These are phyloP conservation scores for Mormoops blainvillei DNA, from an alignment of 2,113 vertebrate genomes.

Conservation along the genomic window DNA sequence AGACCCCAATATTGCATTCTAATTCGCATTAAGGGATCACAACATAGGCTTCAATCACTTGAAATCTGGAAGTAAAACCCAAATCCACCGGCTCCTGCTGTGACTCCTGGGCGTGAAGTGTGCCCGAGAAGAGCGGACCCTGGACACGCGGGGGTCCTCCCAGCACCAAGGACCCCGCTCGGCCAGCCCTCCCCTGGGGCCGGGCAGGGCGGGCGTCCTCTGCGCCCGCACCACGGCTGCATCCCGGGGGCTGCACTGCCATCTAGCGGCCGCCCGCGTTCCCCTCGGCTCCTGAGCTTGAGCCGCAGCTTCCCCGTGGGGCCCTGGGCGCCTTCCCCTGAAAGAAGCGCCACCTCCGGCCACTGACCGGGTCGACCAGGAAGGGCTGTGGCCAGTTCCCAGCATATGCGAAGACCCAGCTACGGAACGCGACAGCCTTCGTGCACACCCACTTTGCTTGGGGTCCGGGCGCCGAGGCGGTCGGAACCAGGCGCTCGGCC, in stretches of 20 bases:
- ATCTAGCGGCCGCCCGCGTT: slow-evolving; percentile 84
- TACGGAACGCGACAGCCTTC: neutral
- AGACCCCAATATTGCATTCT: neutral
- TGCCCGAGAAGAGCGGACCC: fast-evolving
- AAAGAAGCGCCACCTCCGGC: fast-evolving
- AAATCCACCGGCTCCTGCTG: neutral
- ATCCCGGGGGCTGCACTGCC: slow-evolving; percentile 86
- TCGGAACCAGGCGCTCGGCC: neutral
- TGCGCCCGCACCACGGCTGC: fast-evolving
- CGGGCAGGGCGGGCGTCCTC: neutral
- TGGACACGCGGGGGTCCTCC: fast-evolving
- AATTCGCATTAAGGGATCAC: neutral
- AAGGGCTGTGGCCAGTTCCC: neutral
- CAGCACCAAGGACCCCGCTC: fast-evolving
- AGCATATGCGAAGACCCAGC: fast-evolving
- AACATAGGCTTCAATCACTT: neutral
- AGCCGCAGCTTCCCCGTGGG: fast-evolving
- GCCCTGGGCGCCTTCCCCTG: fast-evolving
- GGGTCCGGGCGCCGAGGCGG: neutral
- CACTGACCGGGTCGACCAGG: fast-evolving
- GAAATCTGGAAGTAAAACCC: neutral
- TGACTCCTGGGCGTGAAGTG: neutral
- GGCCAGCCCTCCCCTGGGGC: no score
- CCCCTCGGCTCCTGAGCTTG: neutral
- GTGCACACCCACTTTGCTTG: fast-evolving